These are phyloP conservation scores for Zophobas morio DNA, from an alignment of 1,140 invertebrate species.

Conservation along the genomic window DNA sequence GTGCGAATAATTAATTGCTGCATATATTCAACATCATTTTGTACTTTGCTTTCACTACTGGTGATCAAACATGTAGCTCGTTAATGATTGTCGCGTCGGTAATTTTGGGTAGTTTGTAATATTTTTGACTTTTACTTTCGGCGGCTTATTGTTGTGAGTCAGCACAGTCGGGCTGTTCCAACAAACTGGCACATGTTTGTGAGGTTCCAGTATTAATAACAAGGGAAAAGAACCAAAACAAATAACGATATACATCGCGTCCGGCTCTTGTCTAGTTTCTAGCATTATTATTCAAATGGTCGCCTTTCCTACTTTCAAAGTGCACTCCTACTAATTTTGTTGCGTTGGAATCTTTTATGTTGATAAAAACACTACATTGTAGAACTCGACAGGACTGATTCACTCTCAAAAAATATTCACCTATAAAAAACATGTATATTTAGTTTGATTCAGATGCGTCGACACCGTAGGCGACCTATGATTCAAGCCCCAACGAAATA, in stretches of 20 bases:
- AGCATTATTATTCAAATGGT: slow-evolving; percentile 24
- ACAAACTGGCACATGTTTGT: slow-evolving; percentile 28
- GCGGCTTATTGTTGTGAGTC: slow-evolving; percentile 3
- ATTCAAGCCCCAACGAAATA: too few relatives aligned
- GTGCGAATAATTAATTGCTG: background rate
- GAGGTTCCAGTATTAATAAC: slow-evolving; percentile 37
- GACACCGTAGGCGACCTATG: too few relatives aligned
- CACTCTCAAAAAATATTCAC: too few relatives aligned
- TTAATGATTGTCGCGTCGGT: too few relatives aligned
- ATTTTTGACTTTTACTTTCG: slow-evolving; percentile 13
- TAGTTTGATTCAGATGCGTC: too few relatives aligned
- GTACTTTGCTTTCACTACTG: slow-evolving; percentile 1
- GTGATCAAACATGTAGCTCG: too few relatives aligned
- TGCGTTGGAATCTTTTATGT: too few relatives aligned
- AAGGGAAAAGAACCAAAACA: slow-evolving; percentile 40
- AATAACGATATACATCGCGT: slow-evolving; percentile 38
- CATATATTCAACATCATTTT: background rate
- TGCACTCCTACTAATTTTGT: too few relatives aligned
- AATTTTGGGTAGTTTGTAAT: too few relatives aligned
- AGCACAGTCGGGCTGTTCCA: slow-evolving; percentile 1
- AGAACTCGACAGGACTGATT: too few relatives aligned
- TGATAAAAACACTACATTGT: too few relatives aligned
- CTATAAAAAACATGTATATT: too few relatives aligned
- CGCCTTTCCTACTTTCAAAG: background rate
- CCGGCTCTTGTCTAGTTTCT: slow-evolving; percentile 42